These are phyloP conservation scores for Tonatia bakeri DNA, from an alignment of 2,113 vertebrate species.

Conservation along the genomic window DNA sequence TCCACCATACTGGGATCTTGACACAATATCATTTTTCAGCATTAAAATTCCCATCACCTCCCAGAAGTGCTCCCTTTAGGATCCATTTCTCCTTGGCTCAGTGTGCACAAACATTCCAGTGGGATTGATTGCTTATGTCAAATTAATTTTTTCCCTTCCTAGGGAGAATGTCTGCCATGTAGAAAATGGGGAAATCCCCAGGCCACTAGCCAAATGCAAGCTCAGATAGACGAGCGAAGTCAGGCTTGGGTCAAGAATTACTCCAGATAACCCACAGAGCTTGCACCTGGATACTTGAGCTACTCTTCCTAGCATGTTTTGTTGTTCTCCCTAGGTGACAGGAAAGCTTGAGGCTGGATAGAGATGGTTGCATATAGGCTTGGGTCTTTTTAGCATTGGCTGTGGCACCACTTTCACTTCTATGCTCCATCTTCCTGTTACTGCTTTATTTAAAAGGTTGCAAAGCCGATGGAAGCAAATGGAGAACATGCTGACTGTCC, in stretches of 20 bases:
- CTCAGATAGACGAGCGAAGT: constrained; percentile 22
- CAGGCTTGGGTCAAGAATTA: constrained; percentile 33
- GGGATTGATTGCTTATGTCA: constrained; percentile 68
- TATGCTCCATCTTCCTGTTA: neutral
- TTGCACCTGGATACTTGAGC: neutral
- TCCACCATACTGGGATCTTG: constrained; percentile 4
- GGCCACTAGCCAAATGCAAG: constrained; percentile 42
- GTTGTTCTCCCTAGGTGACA: neutral
- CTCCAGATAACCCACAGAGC: constrained; percentile 1
- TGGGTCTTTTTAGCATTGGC: constrained; percentile 1
- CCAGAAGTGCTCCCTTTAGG: constrained; percentile 57
- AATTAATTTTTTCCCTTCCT: constrained; percentile 64
- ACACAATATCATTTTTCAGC: constrained; percentile 60
- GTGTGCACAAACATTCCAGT: constrained; percentile 57
- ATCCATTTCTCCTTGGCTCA: constrained; percentile 66
- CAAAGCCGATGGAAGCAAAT: constrained; percentile 12
- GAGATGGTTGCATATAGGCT: neutral
- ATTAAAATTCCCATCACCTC: constrained; percentile 58
- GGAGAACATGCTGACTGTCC: neutral
- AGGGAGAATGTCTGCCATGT: constrained; percentile 46
- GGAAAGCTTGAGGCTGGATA: neutral
- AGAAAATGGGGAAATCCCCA: constrained; percentile 50
- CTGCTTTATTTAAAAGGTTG: constrained; percentile 32
- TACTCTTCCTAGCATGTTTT: neutral
- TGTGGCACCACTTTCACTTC: neutral